Evolutionary conservation across 2,888 invertebrate genomes (phyloP).

Genomic region (Sesia bembeciformis): DNA sequence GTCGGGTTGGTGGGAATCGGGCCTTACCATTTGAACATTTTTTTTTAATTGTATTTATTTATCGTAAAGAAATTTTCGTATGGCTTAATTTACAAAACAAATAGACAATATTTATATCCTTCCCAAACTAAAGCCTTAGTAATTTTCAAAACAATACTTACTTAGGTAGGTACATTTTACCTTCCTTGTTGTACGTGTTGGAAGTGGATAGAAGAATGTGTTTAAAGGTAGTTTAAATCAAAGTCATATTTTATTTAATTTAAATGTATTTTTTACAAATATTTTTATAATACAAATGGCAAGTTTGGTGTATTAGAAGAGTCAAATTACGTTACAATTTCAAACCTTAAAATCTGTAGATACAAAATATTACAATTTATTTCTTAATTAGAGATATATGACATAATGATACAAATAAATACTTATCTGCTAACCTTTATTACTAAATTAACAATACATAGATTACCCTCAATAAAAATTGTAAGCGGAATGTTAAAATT

Average conservation of each 20-base stretch:
- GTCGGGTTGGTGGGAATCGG: too few relatives aligned
- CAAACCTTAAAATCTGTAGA: not conserved
- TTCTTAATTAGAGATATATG: not conserved
- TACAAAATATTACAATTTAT: not conserved
- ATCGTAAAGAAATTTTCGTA: too few relatives aligned
- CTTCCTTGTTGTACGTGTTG: too few relatives aligned
- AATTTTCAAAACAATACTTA: not conserved
- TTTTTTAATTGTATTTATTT: too few relatives aligned
- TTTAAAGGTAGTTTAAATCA: too few relatives aligned
- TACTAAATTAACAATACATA: not conserved
- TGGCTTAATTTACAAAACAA: too few relatives aligned
- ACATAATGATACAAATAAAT: not conserved
- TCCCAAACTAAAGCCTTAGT: too few relatives aligned
- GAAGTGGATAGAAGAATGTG: too few relatives aligned
- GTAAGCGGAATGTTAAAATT: too few relatives aligned
- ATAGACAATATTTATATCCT: too few relatives aligned
- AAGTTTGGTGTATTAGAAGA: not conserved
- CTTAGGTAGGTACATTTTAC: not conserved
- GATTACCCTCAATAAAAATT: not conserved
- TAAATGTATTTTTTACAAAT: not conserved
- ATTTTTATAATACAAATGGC: not conserved
- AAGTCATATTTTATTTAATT: not conserved
- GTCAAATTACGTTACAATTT: slow-evolving; percentile 2
- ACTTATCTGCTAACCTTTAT: not conserved
- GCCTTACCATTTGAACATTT: too few relatives aligned